Evolutionary conservation across 2,797 vertebrate species (phyloP), one percentile per base, ranked within the genome.

Genomic region (Megalops cyprinoides): DNA sequence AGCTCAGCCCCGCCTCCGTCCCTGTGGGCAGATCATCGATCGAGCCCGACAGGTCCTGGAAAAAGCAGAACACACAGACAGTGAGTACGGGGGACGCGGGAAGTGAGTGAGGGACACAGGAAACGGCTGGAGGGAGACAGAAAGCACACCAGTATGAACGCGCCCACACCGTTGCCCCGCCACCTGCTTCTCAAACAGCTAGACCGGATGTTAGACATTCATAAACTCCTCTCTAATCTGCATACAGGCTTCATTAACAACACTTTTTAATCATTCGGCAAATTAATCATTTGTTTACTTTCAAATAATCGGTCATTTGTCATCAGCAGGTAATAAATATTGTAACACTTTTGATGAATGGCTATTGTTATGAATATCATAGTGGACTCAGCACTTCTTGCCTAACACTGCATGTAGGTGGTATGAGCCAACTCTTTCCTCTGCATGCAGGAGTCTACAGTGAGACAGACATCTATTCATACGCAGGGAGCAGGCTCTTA

Each of bases 11-110:
- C 4, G 95, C 96, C 92, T 98, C 97, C 0, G 97, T 97, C 90
- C 97, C 97, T 0, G 97, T 98, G 84, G 97, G 97, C 88, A 98
- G 95, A 92, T 98, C 97, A 1, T 98, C 97, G 81, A 98, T 98
- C 73, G 97, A 97, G 90, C 97, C 97, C 82, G 97, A 98, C 88
- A 98, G 94, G 92, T 98, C 97, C 97, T 98, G 92, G 81, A 91
- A 87, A 82, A 86, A 71, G 89, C 60, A 37, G 20, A 44, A 25
- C 51, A 49, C n/a, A 42, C 39, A 74, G 67, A 42, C 56, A 74
- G 71, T 28, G 7, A 65, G 39, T 8, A 15, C 67, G 58, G 67
- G 28, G 65, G 81, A 5, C 9, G 55, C 77, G 44, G 62, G 53
- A 62, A 83, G 82, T 82, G 84, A 82, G 67, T 80, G 82, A 89